These are phyloP conservation scores for Aptenodytes forsteri DNA, from an alignment of 2,113 vertebrate species.

Conservation along the genomic window DNA sequence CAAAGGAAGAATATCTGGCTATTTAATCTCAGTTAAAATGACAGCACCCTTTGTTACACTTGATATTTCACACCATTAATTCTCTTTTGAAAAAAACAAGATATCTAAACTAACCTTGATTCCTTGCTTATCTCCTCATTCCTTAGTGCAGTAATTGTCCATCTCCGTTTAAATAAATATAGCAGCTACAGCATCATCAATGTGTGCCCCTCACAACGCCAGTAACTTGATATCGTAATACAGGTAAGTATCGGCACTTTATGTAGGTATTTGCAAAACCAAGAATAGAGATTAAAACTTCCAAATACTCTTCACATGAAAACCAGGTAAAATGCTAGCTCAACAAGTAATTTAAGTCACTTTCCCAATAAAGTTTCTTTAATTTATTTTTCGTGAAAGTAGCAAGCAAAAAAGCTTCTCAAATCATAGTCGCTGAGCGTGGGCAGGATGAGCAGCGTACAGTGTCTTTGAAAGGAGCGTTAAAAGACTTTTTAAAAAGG, in stretches of 20 bases:
- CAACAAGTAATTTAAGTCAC: neutral
- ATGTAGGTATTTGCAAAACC: constrained; percentile 67
- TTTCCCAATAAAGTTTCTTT: neutral
- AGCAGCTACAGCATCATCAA: constrained; percentile 79
- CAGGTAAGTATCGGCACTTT: constrained; percentile 72
- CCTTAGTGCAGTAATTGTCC: constrained; percentile 90
- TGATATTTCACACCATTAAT: constrained; percentile 65
- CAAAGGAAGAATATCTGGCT: constrained; percentile 72
- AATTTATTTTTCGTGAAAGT: constrained; percentile 6
- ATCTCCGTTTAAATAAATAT: constrained; percentile 87
- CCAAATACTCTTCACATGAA: constrained; percentile 70
- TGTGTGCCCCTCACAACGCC: constrained; percentile 71
- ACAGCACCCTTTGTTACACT: constrained; percentile 75
- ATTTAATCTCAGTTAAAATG: constrained; percentile 73
- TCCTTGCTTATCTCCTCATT: constrained; percentile 82
- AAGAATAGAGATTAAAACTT: constrained; percentile 65
- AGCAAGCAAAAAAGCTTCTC: constrained; percentile 27
- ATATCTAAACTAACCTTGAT: constrained; percentile 66
- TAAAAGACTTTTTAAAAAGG: neutral
- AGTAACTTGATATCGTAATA: constrained; percentile 67
- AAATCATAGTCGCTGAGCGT: neutral
- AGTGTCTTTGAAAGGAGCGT: neutral
- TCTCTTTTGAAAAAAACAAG: constrained; percentile 41
- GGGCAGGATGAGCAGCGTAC: neutral
- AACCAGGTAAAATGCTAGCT: constrained; percentile 47